Conservation (phyloP, 2,797 vertebrate genomes). For the Halcyon leucocephala region DNA sequence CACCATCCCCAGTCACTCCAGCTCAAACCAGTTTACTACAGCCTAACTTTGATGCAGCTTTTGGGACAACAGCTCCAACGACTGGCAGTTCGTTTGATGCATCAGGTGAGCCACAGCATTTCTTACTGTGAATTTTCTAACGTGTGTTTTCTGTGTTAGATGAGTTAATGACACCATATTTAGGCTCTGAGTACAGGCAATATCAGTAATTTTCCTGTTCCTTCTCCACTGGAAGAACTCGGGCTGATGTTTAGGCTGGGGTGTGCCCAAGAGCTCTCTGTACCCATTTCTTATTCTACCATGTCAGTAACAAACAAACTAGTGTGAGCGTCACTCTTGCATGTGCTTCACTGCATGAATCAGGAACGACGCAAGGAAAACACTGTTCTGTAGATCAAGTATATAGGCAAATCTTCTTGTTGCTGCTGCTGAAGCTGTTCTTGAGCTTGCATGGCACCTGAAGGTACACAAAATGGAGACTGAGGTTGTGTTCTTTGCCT, state of each 20-base stretch:
- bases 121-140: background rate
- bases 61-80: slow-evolving; percentile 83
- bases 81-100: slow-evolving; percentile 86
- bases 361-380: slow-evolving; percentile 6
- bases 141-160: background rate
- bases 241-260: background rate
- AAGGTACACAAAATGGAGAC: slow-evolving; percentile 54
- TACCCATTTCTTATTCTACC: slow-evolving; percentile 22
- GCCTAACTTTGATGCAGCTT: slow-evolving; percentile 89
- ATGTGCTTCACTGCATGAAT: slow-evolving; percentile 68
- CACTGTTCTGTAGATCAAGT: background rate
- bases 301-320: slow-evolving; percentile 11
- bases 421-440: slow-evolving; percentile 60
- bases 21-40: slow-evolving; percentile 90
- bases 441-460: slow-evolving; percentile 76
- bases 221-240: background rate
- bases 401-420: slow-evolving; percentile 9
- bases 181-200: background rate
- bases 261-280: background rate
- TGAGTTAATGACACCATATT: background rate
- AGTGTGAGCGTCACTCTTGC: slow-evolving; percentile 45
- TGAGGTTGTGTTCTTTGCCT: slow-evolving; percentile 72
- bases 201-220: background rate
- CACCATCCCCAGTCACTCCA: slow-evolving; percentile 82
- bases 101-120: slow-evolving; percentile 85